A percentile compares a stretch with the other conserved stretches of the same genome.
These are phyloP conservation scores for Psilopogon haemacephalus DNA, from an alignment of 2,113 vertebrate genomes.

Conservation along the genomic window DNA sequence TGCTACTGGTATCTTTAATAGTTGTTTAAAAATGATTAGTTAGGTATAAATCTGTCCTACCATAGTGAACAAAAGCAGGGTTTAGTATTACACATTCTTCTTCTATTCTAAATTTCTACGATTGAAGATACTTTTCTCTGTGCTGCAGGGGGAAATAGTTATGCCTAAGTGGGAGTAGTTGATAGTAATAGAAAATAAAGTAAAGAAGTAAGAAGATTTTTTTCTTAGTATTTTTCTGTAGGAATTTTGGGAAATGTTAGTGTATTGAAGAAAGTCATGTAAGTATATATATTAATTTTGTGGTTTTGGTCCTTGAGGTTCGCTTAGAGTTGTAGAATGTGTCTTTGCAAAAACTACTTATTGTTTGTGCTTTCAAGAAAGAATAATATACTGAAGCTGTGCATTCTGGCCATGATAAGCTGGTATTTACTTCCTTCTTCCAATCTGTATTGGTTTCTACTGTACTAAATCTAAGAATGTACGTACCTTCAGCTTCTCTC, in stretches of 20 bases:
- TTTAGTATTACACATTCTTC: background rate
- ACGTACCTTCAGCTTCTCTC: background rate
- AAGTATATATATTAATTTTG: background rate
- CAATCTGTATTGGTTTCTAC: background rate
- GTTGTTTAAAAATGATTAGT: background rate
- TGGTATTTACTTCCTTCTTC: background rate
- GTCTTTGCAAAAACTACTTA: background rate
- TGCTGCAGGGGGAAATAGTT: background rate
- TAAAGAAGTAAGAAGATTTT: background rate
- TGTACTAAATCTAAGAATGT: background rate
- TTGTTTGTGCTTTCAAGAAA: background rate
- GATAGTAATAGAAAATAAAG: background rate
- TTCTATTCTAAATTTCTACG: background rate
- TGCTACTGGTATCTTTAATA: background rate
- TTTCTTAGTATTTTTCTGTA: background rate
- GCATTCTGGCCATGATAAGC: fast-evolving
- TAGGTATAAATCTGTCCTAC: background rate
- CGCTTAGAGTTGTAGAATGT: background rate
- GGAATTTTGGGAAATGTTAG: background rate
- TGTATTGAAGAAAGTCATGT: background rate
- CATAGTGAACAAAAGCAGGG: background rate
- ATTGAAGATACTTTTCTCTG: background rate
- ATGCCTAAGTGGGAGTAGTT: background rate
- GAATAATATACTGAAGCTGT: background rate
- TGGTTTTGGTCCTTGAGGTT: background rate